Evolutionary conservation across 2,797 vertebrate genomes (phyloP), one percentile per base, ranked within the genome.

Genomic region (Otus scops): DNA sequence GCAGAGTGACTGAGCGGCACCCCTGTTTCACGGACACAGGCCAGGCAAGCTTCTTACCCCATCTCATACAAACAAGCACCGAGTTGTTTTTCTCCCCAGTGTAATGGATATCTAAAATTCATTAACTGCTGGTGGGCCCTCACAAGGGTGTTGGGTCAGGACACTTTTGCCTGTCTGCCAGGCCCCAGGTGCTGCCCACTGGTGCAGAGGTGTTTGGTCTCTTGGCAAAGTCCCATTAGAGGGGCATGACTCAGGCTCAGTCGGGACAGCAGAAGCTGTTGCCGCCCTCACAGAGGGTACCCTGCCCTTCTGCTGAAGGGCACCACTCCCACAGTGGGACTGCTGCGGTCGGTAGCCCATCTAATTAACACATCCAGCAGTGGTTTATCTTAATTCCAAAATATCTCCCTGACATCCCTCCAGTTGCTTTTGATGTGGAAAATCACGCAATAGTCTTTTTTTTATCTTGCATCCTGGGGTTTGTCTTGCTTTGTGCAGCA

Each of bases 341-440:
- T 89, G 77, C 41, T 81, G 80, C 4, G 10, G 8, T 68, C n/a
- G 39, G 7, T 38, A 79, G 50, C 71, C 84, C 71, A 48, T 61
- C 63, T 63, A 47, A 79, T 39, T 57, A 48, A 63, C 48, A 32
- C 63, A 48, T 41, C 36, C 57, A 78, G 22, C 73, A 53, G 19
- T 64, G n/a, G 13, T 43, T 87, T 89, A 38, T 50, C 81, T 63
- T 67, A 39, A 85, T 39, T 70, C 18, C 45, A 56, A 36, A 64
- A 26, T 69, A 92, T 32, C 63, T 85, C 56, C 38, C 32, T 76
- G 51, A 54, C 1, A 3, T n/a, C 32, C 27, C n/a, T 80, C 30
- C 19, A 32, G 28, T 86, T 95, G 53, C 47, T 84, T 87, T 70
- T 80, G 65, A 68, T 59, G 23, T 82, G 63, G 83, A 81, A 82